Evolutionary conservation across 2,888 invertebrate species (phyloP), one percentile per base, ranked within the genome.

Genomic region (Drosophila neutralis): DNA sequence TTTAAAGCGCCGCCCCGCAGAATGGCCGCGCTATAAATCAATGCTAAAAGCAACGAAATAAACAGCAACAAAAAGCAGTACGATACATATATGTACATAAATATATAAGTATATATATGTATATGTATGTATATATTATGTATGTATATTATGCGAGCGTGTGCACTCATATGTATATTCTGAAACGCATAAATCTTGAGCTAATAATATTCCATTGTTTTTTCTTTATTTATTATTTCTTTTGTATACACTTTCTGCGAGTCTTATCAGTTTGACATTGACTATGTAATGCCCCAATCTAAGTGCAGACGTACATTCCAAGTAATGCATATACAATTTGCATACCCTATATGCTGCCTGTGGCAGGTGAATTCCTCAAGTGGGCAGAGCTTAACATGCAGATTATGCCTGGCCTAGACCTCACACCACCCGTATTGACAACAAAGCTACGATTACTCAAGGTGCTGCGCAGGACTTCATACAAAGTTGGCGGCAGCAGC

Each of bases 131-230:
- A 64, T 29, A 48, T n/a, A 33, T 24, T 53, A 51, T n/a, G 24
- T 24, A 29, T 35, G 8, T 38, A 40, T 36, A 24, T 57, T 56
- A 24, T 40, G 45, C 33, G 64, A 49, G 35, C 64, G 21, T 45
- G 33, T 52, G 24, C 42, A 13, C 63, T 27, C 42, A 36, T 3
- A 27, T 54, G 18, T 38, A 49, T 64, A 63, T 72, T 64, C 38
- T 31, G 8, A 40, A 72, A 70, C 70, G 70, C 80, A 85, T 83
- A 84, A 84, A 84, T 87, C 82, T 83, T 79, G 29, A 84, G 79
- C 63, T 68, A 78, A 82, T 79, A 80, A 69, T 73, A 73, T 68
- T 66, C 52, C 45, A 33, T 5, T 18, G 27, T 31, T 33, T 38
- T 33, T 52, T 33, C 29, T 33, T 40, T 18, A 15, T 8, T 45